phyloP scores from a whole-genome alignment of 2,888 invertebrate genomes.

The Agonopterix heracliana region DNA sequence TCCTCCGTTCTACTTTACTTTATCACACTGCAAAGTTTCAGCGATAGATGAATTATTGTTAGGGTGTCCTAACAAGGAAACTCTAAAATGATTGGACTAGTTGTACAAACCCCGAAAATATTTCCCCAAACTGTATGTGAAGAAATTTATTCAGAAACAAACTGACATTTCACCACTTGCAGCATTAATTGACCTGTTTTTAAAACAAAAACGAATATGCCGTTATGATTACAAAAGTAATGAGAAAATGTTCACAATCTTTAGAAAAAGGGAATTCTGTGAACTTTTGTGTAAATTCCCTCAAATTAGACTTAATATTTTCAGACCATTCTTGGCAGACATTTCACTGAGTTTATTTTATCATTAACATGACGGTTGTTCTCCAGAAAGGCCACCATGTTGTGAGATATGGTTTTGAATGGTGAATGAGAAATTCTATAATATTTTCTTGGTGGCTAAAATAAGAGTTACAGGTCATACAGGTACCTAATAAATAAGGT shows the following conservation, averaged over 20 bases:
- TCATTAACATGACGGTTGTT: background rate
- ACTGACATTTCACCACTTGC: background rate
- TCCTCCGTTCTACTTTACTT: too few relatives aligned
- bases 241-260: background rate
- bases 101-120: background rate
- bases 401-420: too few relatives aligned
- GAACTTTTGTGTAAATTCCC: background rate
- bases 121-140: background rate
- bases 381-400: too few relatives aligned
- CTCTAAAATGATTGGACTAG: too few relatives aligned
- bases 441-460: too few relatives aligned
- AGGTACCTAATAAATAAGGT: too few relatives aligned
- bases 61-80: too few relatives aligned
- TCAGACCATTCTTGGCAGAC: background rate
- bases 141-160: slow-evolving; percentile 2
- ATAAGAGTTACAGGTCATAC: too few relatives aligned
- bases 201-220: background rate
- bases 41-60: too few relatives aligned
- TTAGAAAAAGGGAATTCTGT: background rate
- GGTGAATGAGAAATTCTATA: too few relatives aligned
- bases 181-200: background rate
- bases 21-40: too few relatives aligned
- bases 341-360: background rate
- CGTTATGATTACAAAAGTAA: background rate
- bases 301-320: slow-evolving; percentile 1